Percentiles rank a stretch among this genome's conserved stretches.
These are phyloP conservation scores for Eilema sororculum DNA, from an alignment of 2,888 invertebrate genomes.

Conservation along the genomic window DNA sequence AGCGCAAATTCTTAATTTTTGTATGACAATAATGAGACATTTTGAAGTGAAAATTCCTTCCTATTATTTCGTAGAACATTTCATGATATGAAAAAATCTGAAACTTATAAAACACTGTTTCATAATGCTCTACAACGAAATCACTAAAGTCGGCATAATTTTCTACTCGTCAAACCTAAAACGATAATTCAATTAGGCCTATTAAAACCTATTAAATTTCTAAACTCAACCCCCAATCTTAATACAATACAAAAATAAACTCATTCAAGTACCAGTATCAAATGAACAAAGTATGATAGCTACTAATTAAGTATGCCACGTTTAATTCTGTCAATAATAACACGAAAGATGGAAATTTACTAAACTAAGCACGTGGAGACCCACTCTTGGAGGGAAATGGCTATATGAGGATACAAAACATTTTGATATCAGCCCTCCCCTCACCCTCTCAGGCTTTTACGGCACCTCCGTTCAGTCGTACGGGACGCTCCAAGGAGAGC, in stretches of 20 bases:
- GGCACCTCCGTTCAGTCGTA: slow-evolving; percentile 67
- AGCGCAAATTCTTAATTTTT: too few species aligned
- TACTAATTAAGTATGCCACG: slow-evolving; percentile 71
- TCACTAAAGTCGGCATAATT: too few species aligned
- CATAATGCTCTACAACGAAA: neutral
- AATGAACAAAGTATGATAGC: slow-evolving; percentile 55
- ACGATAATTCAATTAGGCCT: neutral
- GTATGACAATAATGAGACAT: too few species aligned
- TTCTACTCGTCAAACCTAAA: neutral
- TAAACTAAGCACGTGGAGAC: slow-evolving; percentile 78
- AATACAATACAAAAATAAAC: neutral
- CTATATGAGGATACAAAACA: slow-evolving; percentile 79
- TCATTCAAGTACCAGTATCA: slow-evolving; percentile 35
- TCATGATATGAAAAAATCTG: too few species aligned
- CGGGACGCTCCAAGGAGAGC: slow-evolving; percentile 64
- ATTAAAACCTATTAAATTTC: neutral
- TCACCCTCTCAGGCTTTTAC: slow-evolving; percentile 64
- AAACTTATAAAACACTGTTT: too few species aligned
- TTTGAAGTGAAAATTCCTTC: too few species aligned
- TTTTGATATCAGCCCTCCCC: slow-evolving; percentile 71
- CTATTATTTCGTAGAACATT: too few species aligned
- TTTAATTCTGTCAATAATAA: slow-evolving; percentile 78
- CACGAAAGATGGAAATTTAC: slow-evolving; percentile 76
- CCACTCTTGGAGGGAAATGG: slow-evolving; percentile 71
- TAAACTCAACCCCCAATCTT: neutral